phyloP scores from a whole-genome alignment of 2,797 vertebrate species.

The Crenuchus spilurus region DNA sequence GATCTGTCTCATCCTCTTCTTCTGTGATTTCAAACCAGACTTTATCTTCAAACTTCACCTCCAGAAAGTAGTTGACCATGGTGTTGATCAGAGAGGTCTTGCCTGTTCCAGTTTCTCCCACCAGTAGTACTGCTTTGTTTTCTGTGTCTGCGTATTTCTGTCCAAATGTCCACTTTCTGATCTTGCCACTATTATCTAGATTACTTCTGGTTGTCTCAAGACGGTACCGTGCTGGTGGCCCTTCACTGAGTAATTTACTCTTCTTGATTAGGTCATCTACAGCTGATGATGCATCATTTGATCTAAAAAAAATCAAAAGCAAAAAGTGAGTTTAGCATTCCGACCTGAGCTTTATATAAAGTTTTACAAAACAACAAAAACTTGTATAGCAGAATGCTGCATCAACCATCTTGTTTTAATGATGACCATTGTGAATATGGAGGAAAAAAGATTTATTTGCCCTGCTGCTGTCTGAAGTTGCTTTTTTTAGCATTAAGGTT shows the following conservation, averaged over 20 bases:
- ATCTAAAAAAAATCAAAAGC: neutral
- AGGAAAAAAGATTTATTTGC: too few species aligned
- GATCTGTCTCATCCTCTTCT: constrained; percentile 3
- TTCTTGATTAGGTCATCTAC: neutral
- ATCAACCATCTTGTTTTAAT: too few species aligned
- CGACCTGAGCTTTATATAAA: too few species aligned
- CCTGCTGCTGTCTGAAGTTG: too few species aligned
- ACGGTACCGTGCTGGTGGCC: neutral
- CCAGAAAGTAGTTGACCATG: constrained; percentile 45
- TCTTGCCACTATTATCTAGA: neutral
- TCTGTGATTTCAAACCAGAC: constrained; percentile 42
- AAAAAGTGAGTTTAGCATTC: too few species aligned
- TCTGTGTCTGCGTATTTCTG: neutral
- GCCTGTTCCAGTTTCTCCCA: constrained; percentile 49
- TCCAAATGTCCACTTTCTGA: constrained; percentile 42
- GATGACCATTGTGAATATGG: too few species aligned
- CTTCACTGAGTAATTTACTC: neutral
- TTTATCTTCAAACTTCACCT: constrained; percentile 26
- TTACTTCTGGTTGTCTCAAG: neutral
- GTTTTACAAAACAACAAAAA: too few species aligned
- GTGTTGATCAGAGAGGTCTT: constrained; percentile 50
- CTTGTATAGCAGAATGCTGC: too few species aligned
- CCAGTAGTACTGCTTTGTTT: constrained; percentile 40
- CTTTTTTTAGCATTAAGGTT: too few species aligned
- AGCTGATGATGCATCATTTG: neutral